Conservation (phyloP, 1,140 invertebrate genomes). For the Sipha flava region DNA sequence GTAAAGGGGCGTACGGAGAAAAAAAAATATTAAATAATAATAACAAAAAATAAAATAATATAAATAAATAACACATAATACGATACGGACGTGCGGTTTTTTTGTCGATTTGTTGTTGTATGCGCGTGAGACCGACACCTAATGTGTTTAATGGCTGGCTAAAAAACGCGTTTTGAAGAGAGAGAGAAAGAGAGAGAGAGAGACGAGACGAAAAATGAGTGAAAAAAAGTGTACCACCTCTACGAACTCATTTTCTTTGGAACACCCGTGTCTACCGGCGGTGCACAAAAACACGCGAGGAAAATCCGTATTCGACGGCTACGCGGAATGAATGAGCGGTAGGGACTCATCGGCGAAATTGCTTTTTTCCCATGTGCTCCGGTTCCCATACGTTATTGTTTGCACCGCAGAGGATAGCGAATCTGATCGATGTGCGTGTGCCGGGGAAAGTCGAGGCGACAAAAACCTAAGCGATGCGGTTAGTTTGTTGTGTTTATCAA, state of each 20-base stretch:
- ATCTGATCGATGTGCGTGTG: not conserved
- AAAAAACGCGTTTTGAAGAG: not conserved
- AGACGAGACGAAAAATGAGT: no score
- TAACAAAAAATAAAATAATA: no score
- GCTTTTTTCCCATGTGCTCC: constrained; percentile 26
- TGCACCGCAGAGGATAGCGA: not conserved
- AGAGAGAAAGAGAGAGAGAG: not conserved
- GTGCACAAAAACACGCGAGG: no score
- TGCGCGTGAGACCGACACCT: not conserved
- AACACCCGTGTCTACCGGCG: no score
- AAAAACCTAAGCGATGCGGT: not conserved
- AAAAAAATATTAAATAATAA: not conserved
- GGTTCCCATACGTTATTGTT: not conserved
- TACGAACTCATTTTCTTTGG: no score
- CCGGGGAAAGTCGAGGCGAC: not conserved
- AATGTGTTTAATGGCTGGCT: not conserved
- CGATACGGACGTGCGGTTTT: not conserved
- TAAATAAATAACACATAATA: constrained; percentile 2
- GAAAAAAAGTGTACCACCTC: no score
- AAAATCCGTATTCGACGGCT: no score
- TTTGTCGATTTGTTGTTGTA: constrained; percentile 4
- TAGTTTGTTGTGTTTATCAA: no score
- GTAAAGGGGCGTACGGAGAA: not conserved
- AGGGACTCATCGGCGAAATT: constrained; percentile 13
- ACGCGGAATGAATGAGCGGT: not conserved